phyloP scores from a whole-genome alignment of 2,797 vertebrate genomes.

The Thripadectes ignobilis region DNA sequence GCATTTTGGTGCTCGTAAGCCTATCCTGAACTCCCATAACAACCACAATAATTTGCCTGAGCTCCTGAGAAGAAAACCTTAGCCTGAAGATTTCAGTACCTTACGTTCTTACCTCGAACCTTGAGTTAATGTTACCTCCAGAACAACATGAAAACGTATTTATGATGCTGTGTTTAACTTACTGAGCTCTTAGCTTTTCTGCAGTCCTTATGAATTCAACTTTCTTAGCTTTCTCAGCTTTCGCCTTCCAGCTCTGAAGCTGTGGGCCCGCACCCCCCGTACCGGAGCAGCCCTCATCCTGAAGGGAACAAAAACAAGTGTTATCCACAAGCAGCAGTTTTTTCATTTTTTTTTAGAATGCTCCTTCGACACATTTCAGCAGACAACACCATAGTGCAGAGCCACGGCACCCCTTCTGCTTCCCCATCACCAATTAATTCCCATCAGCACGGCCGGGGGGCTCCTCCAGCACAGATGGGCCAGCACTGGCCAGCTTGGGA shows the following conservation, averaged over 20 bases:
- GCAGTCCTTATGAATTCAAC: slow-evolving; percentile 81
- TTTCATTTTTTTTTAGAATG: not conserved
- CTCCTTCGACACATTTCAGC: not conserved
- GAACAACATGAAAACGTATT: not conserved
- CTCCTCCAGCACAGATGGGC: no score
- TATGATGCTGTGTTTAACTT: slow-evolving; percentile 63
- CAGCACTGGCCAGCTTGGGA: no score
- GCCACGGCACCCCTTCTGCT: not conserved
- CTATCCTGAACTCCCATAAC: not conserved
- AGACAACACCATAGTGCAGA: not conserved
- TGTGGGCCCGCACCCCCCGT: slow-evolving; percentile 37
- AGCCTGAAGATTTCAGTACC: not conserved
- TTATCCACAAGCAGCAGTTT: not conserved
- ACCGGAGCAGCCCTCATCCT: slow-evolving; percentile 68
- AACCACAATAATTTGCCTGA: not conserved
- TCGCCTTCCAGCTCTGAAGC: slow-evolving; percentile 69
- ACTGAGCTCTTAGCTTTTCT: slow-evolving; percentile 84
- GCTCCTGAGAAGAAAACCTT: not conserved
- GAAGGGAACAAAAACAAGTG: not conserved
- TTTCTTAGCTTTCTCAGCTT: slow-evolving; percentile 69
- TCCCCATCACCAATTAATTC: no score
- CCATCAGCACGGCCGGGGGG: no score
- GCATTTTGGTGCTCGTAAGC: not conserved
- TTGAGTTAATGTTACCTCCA: not conserved
- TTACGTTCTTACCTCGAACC: not conserved